These are phyloP conservation scores for Meriones psammophilus DNA, from an alignment of 2,797 vertebrate genomes.

Conservation along the genomic window DNA sequence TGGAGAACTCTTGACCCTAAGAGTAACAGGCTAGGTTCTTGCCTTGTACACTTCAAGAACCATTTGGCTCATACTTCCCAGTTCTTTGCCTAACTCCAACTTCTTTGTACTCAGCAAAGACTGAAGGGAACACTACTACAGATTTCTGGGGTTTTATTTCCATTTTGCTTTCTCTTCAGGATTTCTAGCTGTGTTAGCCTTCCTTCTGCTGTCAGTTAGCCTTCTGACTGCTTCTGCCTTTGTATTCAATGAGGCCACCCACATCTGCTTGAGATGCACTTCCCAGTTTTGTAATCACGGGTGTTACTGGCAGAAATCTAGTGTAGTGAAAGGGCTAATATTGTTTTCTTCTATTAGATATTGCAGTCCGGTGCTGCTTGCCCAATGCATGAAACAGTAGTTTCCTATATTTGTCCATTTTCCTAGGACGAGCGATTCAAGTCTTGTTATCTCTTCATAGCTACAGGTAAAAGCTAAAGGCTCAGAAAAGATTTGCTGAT, in stretches of 20 bases:
- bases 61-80: neutral
- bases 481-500: neutral
- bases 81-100: neutral
- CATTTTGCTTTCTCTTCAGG: neutral
- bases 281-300: neutral
- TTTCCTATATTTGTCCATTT: neutral
- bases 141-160: conserved; percentile 8
- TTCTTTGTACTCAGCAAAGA: neutral
- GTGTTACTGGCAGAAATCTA: neutral
- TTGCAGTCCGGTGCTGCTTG: neutral
- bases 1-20: neutral
- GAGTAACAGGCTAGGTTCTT: neutral
- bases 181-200: neutral
- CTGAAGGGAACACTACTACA: neutral
- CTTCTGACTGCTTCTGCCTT: neutral
- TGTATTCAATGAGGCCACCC: neutral
- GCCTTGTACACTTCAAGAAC: neutral
- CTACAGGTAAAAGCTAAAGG: neutral
- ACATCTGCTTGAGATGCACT: neutral
- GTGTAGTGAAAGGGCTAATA: neutral
- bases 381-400: neutral
- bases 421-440: neutral
- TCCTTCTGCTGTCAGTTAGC: too few relatives aligned
- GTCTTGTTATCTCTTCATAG: neutral
- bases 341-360: neutral